Conservation (phyloP, 2,113 vertebrate species). For the Amphiprion percula region DNA sequence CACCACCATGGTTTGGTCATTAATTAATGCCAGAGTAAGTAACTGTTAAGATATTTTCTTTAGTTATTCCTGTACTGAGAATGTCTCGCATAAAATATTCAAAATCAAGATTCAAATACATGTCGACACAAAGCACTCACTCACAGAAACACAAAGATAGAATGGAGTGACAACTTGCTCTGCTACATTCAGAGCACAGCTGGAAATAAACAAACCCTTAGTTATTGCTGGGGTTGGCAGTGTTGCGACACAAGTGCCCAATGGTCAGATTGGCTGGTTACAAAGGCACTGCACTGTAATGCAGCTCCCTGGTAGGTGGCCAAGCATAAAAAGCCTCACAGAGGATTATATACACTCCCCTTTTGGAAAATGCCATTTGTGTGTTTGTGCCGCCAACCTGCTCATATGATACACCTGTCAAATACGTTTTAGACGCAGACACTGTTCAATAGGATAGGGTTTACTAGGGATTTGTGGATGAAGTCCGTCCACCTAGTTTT, state of each 20-base stretch:
- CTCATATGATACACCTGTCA: constrained; percentile 49
- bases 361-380: constrained; percentile 50
- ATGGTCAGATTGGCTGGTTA: constrained; percentile 42
- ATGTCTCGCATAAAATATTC: background rate
- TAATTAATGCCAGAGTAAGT: constrained; percentile 94
- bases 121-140: background rate
- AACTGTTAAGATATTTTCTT: background rate
- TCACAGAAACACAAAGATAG: constrained; percentile 8
- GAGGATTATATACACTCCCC: constrained; percentile 58
- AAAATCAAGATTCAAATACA: background rate
- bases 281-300: constrained; percentile 50
- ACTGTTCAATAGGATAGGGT: too few species aligned
- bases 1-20: constrained; percentile 92
- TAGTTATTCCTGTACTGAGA: background rate
- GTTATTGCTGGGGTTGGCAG: constrained; percentile 25
- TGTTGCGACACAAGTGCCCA: constrained; percentile 12
- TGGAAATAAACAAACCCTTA: constrained; percentile 20
- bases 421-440: constrained; percentile 33
- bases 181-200: constrained; percentile 17
- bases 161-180: constrained; percentile 5
- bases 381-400: constrained; percentile 30
- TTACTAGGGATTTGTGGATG: background rate
- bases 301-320: constrained; percentile 52
- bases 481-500: background rate
- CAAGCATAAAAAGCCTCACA: constrained; percentile 50